These are phyloP conservation scores for Machimus atricapillus DNA, from an alignment of 2,888 invertebrate genomes.

Conservation along the genomic window DNA sequence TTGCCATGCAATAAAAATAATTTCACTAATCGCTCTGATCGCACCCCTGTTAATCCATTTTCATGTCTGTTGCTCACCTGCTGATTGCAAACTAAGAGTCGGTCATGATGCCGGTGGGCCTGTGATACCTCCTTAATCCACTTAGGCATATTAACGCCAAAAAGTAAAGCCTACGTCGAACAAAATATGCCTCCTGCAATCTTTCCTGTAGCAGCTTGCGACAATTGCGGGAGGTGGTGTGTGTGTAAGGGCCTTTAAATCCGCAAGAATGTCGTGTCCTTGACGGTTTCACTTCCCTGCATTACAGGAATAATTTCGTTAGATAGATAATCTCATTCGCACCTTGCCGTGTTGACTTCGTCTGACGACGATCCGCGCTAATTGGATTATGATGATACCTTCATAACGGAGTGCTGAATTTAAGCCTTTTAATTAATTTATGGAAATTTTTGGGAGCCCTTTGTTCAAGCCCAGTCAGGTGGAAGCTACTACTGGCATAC, in stretches of 20 bases:
- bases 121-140: background rate
- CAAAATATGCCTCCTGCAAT: background rate
- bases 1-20: background rate
- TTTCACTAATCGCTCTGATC: background rate
- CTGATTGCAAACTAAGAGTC: slow-evolving; percentile 15
- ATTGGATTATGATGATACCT: slow-evolving; percentile 36
- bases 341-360: slow-evolving; percentile 30
- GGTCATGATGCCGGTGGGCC: background rate
- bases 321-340: slow-evolving; percentile 22
- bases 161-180: background rate
- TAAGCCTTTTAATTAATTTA: slow-evolving; percentile 38
- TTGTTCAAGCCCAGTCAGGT: slow-evolving; percentile 29
- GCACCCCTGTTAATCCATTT: background rate
- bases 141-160: background rate
- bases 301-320: slow-evolving; percentile 1
- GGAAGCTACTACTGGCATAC: background rate
- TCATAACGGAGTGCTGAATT: slow-evolving; percentile 26
- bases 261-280: background rate
- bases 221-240: background rate
- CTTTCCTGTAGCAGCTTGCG: background rate
- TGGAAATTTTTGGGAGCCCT: slow-evolving; percentile 24
- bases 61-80: slow-evolving; percentile 3
- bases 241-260: background rate
- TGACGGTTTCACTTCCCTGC: background rate
- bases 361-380: slow-evolving; percentile 4